Conservation (phyloP, 2,888 invertebrate species). For the Dynastes tityus region DNA sequence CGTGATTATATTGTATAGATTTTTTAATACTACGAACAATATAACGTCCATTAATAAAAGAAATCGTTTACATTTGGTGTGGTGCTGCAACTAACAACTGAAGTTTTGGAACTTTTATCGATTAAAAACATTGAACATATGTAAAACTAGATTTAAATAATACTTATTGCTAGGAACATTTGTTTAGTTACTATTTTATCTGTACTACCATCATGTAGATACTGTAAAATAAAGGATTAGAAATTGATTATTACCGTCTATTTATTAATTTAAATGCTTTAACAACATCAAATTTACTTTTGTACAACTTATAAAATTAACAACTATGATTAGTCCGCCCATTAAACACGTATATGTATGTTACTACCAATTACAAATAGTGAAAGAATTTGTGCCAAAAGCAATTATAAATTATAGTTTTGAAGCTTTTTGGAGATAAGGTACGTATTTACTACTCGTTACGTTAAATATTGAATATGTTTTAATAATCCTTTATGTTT, state of each 20-base stretch:
- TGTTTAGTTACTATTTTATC: slow-evolving; percentile 65
- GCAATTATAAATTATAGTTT: too few species aligned
- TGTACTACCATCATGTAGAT: slow-evolving; percentile 68
- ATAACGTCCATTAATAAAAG: slow-evolving; percentile 47
- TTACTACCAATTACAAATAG: too few species aligned
- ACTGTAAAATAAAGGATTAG: slow-evolving; percentile 61
- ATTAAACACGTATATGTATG: too few species aligned
- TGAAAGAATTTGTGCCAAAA: too few species aligned
- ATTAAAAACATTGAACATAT: slow-evolving; percentile 51
- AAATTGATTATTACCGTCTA: slow-evolving; percentile 44
- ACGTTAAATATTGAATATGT: too few species aligned
- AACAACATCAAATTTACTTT: too few species aligned
- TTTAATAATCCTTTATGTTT: too few species aligned
- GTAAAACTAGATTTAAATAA: slow-evolving; percentile 53
- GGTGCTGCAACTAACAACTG: slow-evolving; percentile 65
- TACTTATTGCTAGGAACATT: slow-evolving; percentile 58
- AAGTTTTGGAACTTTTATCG: slow-evolving; percentile 61
- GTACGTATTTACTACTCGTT: too few species aligned
- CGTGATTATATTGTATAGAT: slow-evolving; percentile 23
- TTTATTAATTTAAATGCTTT: neutral
- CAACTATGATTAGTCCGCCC: too few species aligned
- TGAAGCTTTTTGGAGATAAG: too few species aligned
- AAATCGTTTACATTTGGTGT: slow-evolving; percentile 62
- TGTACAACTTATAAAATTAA: too few species aligned
- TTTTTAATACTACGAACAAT: slow-evolving; percentile 32